phyloP scores from a whole-genome alignment of 2,797 vertebrate species.

The Peromyscus eremicus region DNA sequence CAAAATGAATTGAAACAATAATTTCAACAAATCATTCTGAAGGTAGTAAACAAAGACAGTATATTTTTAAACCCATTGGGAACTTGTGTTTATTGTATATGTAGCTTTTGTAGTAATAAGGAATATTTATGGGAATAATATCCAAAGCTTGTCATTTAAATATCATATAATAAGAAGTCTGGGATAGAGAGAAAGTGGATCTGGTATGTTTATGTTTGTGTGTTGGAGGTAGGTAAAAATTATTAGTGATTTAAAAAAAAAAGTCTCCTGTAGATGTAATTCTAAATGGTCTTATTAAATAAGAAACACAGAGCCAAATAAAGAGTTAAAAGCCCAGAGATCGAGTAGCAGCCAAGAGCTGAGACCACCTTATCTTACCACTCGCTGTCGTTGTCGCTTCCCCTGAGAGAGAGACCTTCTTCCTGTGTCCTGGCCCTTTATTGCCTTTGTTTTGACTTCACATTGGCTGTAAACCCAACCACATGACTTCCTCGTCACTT shows the following conservation, averaged over 20 bases:
- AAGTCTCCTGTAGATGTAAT: neutral
- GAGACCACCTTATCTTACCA: too few relatives aligned
- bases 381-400: too few relatives aligned
- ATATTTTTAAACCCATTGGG: neutral
- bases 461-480: too few relatives aligned
- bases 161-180: neutral
- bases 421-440: too few relatives aligned
- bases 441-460: too few relatives aligned
- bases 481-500: too few relatives aligned
- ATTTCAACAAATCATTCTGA: conserved; percentile 22
- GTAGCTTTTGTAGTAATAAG: conserved; percentile 34
- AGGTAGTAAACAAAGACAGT: conserved; percentile 20
- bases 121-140: neutral
- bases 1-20: conserved; percentile 29
- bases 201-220: neutral
- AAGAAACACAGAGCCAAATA: too few relatives aligned
- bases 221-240: neutral
- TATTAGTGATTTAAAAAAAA: neutral
- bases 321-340: too few relatives aligned
- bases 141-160: neutral
- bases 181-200: neutral
- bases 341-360: too few relatives aligned
- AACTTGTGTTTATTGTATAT: conserved; percentile 54
- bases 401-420: too few relatives aligned
- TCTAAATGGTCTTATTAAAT: too few relatives aligned